Evolutionary conservation across 1,140 invertebrate genomes (phyloP).

Genomic region (Globodera rostochiensis): DNA sequence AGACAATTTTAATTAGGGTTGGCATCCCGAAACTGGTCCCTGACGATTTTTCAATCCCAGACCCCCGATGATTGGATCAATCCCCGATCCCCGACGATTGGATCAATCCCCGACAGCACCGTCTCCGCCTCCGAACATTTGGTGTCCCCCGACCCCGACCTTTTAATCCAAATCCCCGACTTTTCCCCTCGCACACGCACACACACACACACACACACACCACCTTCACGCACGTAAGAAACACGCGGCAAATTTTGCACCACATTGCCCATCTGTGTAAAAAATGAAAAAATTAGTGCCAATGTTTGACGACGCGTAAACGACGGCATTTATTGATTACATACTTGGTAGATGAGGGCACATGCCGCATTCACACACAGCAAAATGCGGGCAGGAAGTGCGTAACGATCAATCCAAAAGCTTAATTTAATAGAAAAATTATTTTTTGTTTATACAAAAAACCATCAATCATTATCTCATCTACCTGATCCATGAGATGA

Average conservation of each 20-base stretch:
- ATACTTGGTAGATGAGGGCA: conserved; percentile 40
- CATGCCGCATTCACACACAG: conserved; percentile 54
- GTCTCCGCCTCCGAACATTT: no score
- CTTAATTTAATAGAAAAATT: neutral
- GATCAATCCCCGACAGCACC: no score
- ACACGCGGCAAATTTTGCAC: conserved; percentile 56
- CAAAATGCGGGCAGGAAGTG: conserved; percentile 52
- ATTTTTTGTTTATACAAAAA: neutral
- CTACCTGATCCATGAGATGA: conserved; percentile 53
- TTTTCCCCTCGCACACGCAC: no score
- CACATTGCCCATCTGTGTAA: conserved; percentile 55
- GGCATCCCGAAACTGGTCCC: no score
- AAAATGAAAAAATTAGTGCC: conserved; percentile 1
- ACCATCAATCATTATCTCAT: no score
- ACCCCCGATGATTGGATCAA: no score
- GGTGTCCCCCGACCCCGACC: no score
- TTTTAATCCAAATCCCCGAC: no score
- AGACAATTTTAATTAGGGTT: no score
- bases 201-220: no score
- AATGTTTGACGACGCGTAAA: conserved; percentile 9
- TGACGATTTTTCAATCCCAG: no score
- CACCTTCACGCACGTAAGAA: conserved; percentile 52
- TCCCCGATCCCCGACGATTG: no score
- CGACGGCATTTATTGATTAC: neutral
- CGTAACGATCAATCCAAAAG: conserved; percentile 55